A percentile compares a stretch with the other conserved stretches of the same genome.
Evolutionary conservation across 2,113 vertebrate genomes (phyloP).

Genomic region (Alces alces): DNA sequence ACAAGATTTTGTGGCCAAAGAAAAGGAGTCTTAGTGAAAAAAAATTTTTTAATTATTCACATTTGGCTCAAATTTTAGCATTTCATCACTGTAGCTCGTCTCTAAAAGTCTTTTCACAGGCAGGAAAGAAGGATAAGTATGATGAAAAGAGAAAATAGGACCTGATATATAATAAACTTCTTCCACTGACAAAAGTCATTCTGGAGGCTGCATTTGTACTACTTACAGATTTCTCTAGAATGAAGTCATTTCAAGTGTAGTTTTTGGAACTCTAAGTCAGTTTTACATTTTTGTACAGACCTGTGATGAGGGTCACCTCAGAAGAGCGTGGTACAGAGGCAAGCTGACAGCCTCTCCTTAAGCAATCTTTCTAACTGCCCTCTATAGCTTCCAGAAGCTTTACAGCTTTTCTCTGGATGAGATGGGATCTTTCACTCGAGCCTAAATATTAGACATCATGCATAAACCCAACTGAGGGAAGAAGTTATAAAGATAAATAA

Average conservation of each 20-base stretch:
- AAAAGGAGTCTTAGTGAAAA: not conserved
- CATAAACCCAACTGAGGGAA: not conserved
- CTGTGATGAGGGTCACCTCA: not conserved
- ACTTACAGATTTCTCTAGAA: not conserved
- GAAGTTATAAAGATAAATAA: not conserved
- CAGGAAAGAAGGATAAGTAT: not conserved
- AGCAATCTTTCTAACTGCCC: not conserved
- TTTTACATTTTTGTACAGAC: not conserved
- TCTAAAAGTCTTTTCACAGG: not conserved
- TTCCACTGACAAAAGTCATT: not conserved
- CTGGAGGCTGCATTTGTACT: not conserved
- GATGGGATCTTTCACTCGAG: not conserved
- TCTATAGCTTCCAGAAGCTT: not conserved
- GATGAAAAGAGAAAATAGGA: not conserved
- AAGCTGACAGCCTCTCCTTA: not conserved
- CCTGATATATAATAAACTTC: not conserved
- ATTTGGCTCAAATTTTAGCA: not conserved
- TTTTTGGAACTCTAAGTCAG: not conserved
- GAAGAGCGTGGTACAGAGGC: not conserved
- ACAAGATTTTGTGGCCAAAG: not conserved
- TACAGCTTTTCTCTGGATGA: not conserved
- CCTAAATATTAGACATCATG: not conserved
- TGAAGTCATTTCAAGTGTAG: not conserved
- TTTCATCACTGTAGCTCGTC: not conserved
- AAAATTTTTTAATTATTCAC: not conserved